Conservation (phyloP, 2,888 invertebrate genomes). For the Standfussiana lucernea region DNA sequence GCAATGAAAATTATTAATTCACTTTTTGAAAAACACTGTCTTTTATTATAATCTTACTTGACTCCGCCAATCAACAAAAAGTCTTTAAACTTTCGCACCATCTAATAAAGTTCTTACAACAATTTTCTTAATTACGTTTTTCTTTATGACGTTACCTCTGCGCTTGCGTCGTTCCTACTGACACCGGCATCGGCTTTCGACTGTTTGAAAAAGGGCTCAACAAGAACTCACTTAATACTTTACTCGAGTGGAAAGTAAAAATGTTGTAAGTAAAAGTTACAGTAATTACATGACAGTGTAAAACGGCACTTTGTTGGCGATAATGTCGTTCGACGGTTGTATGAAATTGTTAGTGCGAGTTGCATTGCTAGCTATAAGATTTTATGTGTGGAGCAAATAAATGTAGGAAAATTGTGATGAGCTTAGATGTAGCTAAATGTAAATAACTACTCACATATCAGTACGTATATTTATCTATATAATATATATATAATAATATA, state of each 20-base stretch:
- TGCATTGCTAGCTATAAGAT: neutral
- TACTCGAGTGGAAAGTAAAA: conserved; percentile 82
- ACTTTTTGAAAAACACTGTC: conserved; percentile 31
- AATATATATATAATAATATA: too few relatives aligned
- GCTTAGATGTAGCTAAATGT: neutral
- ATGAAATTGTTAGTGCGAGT: conserved; percentile 18
- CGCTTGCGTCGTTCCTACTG: conserved; percentile 66
- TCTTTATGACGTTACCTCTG: conserved; percentile 60
- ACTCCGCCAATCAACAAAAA: neutral
- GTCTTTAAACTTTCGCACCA: conserved; percentile 11
- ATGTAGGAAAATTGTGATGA: neutral
- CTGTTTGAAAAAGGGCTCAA: conserved; percentile 84
- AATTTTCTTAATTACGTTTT: conserved; percentile 63
- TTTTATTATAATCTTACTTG: neutral
- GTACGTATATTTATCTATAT: too few relatives aligned
- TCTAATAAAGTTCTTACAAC: conserved; percentile 4
- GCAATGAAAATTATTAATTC: conserved; percentile 3
- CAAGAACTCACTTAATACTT: conserved; percentile 70
- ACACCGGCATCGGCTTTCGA: conserved; percentile 74
- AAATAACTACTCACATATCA: neutral
- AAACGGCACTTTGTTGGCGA: conserved; percentile 57
- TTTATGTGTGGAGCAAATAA: neutral
- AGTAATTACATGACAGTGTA: conserved; percentile 71
- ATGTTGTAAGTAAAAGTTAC: conserved; percentile 80
- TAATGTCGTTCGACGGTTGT: conserved; percentile 21